Evolutionary conservation across 2,113 vertebrate genomes (phyloP).

Genomic region (Clarias macrocephalus): DNA sequence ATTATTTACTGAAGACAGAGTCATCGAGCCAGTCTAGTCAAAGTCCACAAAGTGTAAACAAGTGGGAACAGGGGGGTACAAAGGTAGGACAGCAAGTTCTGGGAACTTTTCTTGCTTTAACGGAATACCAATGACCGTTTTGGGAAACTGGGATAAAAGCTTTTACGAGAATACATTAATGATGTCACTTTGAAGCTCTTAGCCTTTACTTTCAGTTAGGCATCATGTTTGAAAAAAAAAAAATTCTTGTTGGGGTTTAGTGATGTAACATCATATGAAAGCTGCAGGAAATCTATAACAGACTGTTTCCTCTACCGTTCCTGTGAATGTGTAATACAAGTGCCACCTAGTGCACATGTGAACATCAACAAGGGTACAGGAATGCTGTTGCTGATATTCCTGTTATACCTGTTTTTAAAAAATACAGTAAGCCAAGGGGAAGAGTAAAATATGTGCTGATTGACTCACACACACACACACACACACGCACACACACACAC

Average conservation of each 20-base stretch:
- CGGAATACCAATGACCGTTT: conserved; percentile 25
- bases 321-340: not conserved
- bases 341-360: conserved; percentile 29
- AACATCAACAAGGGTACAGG: not conserved
- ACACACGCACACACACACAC: not conserved
- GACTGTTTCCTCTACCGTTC: not conserved
- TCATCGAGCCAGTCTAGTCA: conserved; percentile 15
- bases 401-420: not conserved
- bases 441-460: not conserved
- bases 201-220: not conserved
- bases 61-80: conserved; percentile 9
- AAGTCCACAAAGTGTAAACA: conserved; percentile 32
- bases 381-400: not conserved
- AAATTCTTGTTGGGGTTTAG: not conserved
- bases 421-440: not conserved
- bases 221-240: not conserved
- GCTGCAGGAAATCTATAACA: not conserved
- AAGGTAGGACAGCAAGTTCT: not conserved
- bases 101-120: not conserved
- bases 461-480: not conserved
- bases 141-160: not conserved
- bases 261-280: not conserved
- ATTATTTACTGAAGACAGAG: conserved; percentile 6
- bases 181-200: not conserved
- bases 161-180: conserved; percentile 9